phyloP scores from a whole-genome alignment of 2,113 vertebrate species.

The Podarcis muralis region DNA sequence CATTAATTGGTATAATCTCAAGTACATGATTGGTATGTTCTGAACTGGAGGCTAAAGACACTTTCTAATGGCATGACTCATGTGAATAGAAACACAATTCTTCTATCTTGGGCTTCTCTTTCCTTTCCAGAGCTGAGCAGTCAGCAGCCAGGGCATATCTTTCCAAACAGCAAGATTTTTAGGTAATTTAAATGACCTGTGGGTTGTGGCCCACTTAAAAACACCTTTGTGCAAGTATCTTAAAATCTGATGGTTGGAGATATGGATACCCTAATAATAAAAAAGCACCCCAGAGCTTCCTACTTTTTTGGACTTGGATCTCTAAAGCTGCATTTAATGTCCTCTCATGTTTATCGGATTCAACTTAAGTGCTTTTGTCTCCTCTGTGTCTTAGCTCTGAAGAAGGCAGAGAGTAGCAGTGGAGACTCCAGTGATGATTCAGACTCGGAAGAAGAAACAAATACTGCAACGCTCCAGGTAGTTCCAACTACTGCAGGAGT shows the following conservation, averaged over 20 bases:
- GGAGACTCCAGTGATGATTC: slow-evolving; percentile 76
- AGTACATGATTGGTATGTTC: not conserved
- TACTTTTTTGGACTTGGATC: slow-evolving; percentile 33
- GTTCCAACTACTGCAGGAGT: not conserved
- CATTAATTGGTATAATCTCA: not conserved
- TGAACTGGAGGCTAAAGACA: not conserved
- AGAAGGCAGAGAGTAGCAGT: slow-evolving; percentile 64
- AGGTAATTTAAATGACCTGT: not conserved
- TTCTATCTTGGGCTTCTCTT: not conserved
- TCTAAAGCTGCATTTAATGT: not conserved
- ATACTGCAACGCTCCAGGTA: slow-evolving; percentile 66
- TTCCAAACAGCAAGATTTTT: not conserved
- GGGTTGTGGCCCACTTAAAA: not conserved
- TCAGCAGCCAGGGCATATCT: not conserved
- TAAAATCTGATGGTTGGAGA: not conserved
- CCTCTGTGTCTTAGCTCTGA: slow-evolving; percentile 50
- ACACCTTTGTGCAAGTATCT: not conserved
- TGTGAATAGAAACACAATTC: not conserved
- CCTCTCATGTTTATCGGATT: slow-evolving; percentile 9
- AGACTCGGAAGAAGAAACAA: slow-evolving; percentile 37
- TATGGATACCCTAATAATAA: not conserved
- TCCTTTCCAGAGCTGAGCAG: not conserved
- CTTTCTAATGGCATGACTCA: not conserved
- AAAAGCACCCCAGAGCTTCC: not conserved
- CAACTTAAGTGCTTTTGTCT: slow-evolving; percentile 39